Base-by-base conservation (phyloP, 2,113 vertebrate species). In the Vulpes vulpes region DNA sequence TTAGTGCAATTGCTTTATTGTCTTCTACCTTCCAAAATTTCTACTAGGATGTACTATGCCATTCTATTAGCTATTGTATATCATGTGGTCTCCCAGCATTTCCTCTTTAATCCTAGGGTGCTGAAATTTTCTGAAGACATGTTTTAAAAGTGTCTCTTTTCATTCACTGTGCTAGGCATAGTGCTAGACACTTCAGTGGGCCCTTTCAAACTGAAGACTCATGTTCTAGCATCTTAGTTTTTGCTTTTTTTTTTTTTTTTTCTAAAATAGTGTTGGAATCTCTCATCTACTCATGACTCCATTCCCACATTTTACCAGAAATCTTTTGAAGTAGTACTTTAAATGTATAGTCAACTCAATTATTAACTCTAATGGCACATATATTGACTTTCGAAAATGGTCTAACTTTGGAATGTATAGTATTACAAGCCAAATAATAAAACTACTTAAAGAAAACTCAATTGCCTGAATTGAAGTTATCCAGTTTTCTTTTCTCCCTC, bases 361-460 rank as follows among this genome's bases (percentile, higher is more conserved):
- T 55, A 95, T 92, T 89, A 89, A 73, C 35, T 85, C 78, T 95
- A 91, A 64, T 65, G 53, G 64, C 32, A 92, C n/a, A 1, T 51
- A 73, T 92, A 84, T 9, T 22, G 55, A 91, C 30, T 95, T 85
- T 94, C 60, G 30, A 82, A 91, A 55, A 65, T 12, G 22, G 55
- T 49, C 65, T 97, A 80, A 89, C 19, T 86, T 73, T 62, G 35
- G 14, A 93, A 92, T 76, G 30, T 55, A 62, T 49, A 95, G 32
- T 27, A 86, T 81, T 97, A 69, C 64, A 79, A 96, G 35, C 3
- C 60, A 96, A 91, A 80, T 94, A 87, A 78, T 60, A 93, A 87
- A 85, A 64, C 9, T 57, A 95, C 69, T 57, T 76, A 25, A 96
- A 80, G 55, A 92, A 97, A 95, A 87, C 23, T 4, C 79, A 51